A percentile compares a stretch with the other conserved stretches of the same genome.
Evolutionary conservation across 2,888 invertebrate species (phyloP).

Genomic region (Athetis lepigone): DNA sequence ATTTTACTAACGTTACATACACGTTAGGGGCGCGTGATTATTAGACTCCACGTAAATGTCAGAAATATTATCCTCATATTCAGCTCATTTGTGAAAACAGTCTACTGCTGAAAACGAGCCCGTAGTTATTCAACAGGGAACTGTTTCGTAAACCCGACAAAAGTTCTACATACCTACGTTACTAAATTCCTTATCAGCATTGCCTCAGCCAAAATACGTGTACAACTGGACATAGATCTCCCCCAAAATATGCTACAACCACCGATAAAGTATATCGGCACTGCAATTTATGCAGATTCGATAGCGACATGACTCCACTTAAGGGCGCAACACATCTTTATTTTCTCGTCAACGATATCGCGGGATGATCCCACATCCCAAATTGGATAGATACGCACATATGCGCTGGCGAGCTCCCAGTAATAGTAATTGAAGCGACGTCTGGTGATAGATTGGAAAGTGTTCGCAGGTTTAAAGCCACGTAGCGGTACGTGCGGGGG

Average conservation of each 20-base stretch:
- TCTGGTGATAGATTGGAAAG: conserved; percentile 28
- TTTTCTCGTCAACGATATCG: conserved; percentile 36
- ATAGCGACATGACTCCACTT: conserved; percentile 16
- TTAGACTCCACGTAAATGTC: conserved; percentile 42
- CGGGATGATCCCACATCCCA: conserved; percentile 30
- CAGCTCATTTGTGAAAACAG: conserved; percentile 47
- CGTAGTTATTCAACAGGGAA: conserved; percentile 24
- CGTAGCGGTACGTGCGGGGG: conserved; percentile 25
- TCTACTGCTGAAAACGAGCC: conserved; percentile 28
- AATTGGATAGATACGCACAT: conserved; percentile 35
- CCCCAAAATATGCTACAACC: background rate
- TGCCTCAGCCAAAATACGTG: too few relatives aligned
- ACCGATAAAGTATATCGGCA: conserved; percentile 5
- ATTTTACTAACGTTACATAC: conserved; percentile 36
- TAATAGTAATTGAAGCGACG: conserved; percentile 34
- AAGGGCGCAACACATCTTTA: conserved; percentile 27
- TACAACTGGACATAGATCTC: too few relatives aligned
- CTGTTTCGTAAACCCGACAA: conserved; percentile 11
- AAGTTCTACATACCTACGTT: background rate
- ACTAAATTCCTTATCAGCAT: conserved; percentile 3
- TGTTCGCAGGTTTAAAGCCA: conserved; percentile 39
- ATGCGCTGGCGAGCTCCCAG: conserved; percentile 5
- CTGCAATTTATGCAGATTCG: conserved; percentile 15
- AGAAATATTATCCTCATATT: conserved; percentile 43
- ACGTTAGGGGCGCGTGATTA: conserved; percentile 31